Evolutionary conservation across 2,113 vertebrate species (phyloP).

Genomic region (Rhea pennata): DNA sequence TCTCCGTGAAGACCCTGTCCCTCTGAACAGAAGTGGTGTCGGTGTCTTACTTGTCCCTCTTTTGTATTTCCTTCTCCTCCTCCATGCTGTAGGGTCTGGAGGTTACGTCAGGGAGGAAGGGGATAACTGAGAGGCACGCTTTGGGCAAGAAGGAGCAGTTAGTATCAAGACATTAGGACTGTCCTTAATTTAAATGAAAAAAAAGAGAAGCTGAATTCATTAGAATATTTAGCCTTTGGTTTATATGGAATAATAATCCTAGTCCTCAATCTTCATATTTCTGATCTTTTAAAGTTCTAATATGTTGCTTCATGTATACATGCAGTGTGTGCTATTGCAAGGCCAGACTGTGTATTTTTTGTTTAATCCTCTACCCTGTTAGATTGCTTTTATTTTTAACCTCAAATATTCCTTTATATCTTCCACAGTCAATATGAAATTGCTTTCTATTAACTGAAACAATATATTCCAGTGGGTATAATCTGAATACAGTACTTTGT

Average conservation of each 20-base stretch:
- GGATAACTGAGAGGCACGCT: neutral
- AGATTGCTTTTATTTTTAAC: neutral
- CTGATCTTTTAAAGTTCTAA: neutral
- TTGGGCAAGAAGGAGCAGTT: neutral
- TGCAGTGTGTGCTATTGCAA: neutral
- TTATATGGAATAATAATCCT: neutral
- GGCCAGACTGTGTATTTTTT: neutral
- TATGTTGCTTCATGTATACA: neutral
- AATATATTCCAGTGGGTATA: neutral
- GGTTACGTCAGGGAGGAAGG: neutral
- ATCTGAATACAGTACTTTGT: neutral
- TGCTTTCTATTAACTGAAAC: neutral
- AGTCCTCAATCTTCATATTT: neutral
- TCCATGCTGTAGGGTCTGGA: neutral
- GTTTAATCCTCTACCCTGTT: neutral
- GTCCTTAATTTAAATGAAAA: neutral
- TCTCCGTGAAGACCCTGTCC: neutral
- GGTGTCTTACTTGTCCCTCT: rapidly evolving
- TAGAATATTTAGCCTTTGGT: neutral
- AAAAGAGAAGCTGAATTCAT: neutral
- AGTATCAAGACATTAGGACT: neutral
- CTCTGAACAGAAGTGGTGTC: neutral
- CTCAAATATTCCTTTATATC: neutral
- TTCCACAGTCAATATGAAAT: neutral
- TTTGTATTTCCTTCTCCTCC: neutral